Base-by-base conservation (phyloP, 2,797 vertebrate species). In the Sciurus carolinensis region DNA sequence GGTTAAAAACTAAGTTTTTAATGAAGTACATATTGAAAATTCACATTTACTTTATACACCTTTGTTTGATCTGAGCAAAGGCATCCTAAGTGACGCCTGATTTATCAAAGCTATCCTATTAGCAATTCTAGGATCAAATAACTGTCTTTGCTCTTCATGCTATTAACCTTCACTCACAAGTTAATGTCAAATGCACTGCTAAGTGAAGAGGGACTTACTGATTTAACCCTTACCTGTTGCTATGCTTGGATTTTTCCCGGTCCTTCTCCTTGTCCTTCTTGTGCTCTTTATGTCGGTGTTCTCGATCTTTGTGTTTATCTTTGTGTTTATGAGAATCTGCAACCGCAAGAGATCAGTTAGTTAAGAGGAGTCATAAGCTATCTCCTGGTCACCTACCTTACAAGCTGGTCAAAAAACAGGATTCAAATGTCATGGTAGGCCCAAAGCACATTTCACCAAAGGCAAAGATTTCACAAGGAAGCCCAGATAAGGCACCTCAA, bases 241-340 rank as follows among this genome's bases (percentile, higher is more conserved):
- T 99, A 98, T 99, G 99, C 98, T 99, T 99, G 95, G 99, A 98
- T 98, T 99, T 99, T 97, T 99, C 99, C 94, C 99, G 98, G 96
- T 99, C 99, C 98, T 99, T 99, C 83, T 99, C 99, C 97, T 99
- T 99, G 98, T 99, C 99, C 98, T 99, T 99, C 98, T 99, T 99
- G 98, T 99, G 99, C 96, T 99, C 99, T 99, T 99, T 99, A 98
- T 99, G 99, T 98, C 99, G 99, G 98, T 99, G 99, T 96, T 99
- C 99, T 98, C 99, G 99, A 97, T 99, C 99, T 99, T 99, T 99
- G 98, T 99, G 99, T 98, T 99, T 99, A 98, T 99, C 99, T 99
- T 99, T 99, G 98, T 99, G 99, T 99, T 99, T 99, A 98, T 99
- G 99, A 98, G 99, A 98, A 98, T 99, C 99, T 99, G 98, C 15